A percentile compares a stretch with the other conserved stretches of the same genome.
These are phyloP conservation scores for Helicolenus hilgendorfi DNA, from an alignment of 2,797 vertebrate genomes.

Conservation along the genomic window DNA sequence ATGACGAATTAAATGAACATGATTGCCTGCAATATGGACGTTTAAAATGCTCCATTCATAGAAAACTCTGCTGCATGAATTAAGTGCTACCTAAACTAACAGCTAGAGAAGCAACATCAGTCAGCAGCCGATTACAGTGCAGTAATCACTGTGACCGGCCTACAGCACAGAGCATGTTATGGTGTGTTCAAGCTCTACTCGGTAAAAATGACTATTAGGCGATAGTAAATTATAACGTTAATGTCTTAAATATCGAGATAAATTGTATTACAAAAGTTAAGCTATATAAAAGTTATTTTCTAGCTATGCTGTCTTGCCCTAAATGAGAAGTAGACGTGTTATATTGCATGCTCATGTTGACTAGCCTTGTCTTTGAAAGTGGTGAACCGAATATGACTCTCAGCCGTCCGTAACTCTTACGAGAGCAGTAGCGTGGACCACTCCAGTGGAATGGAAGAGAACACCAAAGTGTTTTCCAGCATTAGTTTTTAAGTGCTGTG, in stretches of 20 bases:
- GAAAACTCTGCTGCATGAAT: too few species aligned
- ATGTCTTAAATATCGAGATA: background rate
- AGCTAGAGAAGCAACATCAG: too few species aligned
- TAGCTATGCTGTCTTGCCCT: background rate
- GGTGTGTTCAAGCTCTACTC: too few species aligned
- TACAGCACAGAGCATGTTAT: too few species aligned
- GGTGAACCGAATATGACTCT: background rate
- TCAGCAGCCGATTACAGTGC: too few species aligned
- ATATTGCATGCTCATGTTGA: background rate
- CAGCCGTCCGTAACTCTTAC: background rate
- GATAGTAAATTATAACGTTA: background rate
- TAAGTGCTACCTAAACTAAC: too few species aligned
- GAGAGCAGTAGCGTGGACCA: background rate
- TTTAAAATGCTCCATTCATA: too few species aligned
- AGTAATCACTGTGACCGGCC: too few species aligned
- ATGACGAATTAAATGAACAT: too few species aligned
- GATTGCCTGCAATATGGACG: rapidly evolving
- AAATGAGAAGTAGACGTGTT: background rate
- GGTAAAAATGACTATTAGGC: too few species aligned
- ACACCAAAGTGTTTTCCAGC: background rate
- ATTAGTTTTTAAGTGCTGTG: background rate
- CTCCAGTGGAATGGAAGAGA: background rate
- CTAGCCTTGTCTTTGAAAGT: background rate
- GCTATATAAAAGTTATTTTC: background rate
- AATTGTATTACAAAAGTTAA: background rate